Percentiles rank a stretch among this genome's conserved stretches.
phyloP scores from a whole-genome alignment of 2,888 invertebrate genomes.

The Panorpa germanica region DNA sequence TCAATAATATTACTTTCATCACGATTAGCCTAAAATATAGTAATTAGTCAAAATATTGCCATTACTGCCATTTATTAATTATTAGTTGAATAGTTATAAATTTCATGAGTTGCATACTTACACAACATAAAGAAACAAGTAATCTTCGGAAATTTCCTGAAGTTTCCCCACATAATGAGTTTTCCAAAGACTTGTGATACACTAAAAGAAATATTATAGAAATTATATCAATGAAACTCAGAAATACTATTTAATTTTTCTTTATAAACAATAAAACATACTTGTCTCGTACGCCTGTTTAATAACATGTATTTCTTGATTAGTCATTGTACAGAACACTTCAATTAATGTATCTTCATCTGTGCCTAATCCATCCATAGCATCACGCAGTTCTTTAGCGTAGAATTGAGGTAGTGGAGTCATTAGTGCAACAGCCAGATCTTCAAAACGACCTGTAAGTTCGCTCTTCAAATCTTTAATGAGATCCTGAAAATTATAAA shows the following conservation, averaged over 20 bases:
- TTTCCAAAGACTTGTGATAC: conserved; percentile 59
- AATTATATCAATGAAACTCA: not conserved
- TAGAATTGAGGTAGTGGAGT: conserved; percentile 71
- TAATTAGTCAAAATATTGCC: no score
- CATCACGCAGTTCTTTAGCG: conserved; percentile 65
- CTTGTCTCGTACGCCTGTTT: conserved; percentile 56
- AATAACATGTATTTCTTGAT: conserved; percentile 65
- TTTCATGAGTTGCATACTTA: no score
- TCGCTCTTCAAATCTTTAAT: conserved; percentile 75
- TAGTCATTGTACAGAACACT: conserved; percentile 72
- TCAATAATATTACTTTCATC: conserved; percentile 65
- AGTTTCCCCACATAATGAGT: conserved; percentile 71
- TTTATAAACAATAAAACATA: conserved; percentile 31
- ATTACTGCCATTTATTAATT: no score
- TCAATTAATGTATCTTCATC: conserved; percentile 76
- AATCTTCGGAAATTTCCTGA: conserved; percentile 82
- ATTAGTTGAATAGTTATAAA: no score
- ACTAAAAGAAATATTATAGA: conserved; percentile 33
- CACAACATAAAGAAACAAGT: conserved; percentile 67
- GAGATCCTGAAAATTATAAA: conserved; percentile 37
- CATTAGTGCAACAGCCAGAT: conserved; percentile 64
- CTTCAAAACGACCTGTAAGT: conserved; percentile 74
- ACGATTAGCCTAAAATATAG: conserved; percentile 42
- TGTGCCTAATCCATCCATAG: conserved; percentile 68
- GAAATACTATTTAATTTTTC: no score